These are phyloP conservation scores for Archivesica marissinica DNA, from an alignment of 1,140 invertebrate genomes.

Conservation along the genomic window DNA sequence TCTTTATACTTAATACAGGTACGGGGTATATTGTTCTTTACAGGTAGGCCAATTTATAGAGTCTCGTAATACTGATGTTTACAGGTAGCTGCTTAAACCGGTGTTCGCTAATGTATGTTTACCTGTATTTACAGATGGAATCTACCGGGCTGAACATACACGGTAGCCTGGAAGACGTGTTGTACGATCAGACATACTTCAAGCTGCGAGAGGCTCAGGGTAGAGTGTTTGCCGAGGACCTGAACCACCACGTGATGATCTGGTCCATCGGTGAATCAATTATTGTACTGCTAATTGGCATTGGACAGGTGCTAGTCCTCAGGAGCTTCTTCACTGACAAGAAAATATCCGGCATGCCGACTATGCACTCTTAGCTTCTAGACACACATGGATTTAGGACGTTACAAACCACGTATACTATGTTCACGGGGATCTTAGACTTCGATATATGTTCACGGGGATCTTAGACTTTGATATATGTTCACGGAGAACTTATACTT, in stretches of 20 bases:
- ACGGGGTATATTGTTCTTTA: too few species aligned
- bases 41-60: too few species aligned
- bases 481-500: too few species aligned
- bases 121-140: constrained; percentile 93
- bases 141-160: constrained; percentile 94
- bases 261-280: constrained; percentile 96
- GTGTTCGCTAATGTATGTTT: too few species aligned
- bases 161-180: constrained; percentile 92
- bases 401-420: too few species aligned
- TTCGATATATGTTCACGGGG: too few species aligned
- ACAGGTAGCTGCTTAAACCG: too few species aligned
- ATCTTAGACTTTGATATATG: too few species aligned
- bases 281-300: constrained; percentile 92
- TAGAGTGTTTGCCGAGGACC: constrained; percentile 96
- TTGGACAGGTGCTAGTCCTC: constrained; percentile 95
- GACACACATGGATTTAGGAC: too few species aligned
- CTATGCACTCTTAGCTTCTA: not conserved
- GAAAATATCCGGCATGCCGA: constrained; percentile 83
- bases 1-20: too few species aligned
- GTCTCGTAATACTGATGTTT: too few species aligned
- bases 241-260: constrained; percentile 96
- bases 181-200: constrained; percentile 98
- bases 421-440: too few species aligned
- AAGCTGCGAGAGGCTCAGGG: constrained; percentile 96
- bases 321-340: constrained; percentile 98